Evolutionary conservation across 2,888 invertebrate genomes (phyloP).

Genomic region (Ellobium chinense): DNA sequence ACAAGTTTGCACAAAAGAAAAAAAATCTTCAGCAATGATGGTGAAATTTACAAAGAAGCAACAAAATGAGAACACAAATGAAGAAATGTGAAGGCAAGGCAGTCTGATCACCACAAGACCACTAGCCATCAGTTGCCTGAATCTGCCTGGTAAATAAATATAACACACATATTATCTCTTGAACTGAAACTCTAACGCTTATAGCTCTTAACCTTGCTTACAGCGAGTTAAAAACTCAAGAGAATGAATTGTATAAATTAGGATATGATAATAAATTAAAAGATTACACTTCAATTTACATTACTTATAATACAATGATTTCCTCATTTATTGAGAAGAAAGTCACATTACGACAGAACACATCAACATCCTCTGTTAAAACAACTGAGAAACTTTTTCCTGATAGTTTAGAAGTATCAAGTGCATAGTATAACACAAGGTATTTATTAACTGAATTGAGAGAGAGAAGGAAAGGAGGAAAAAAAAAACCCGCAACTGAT

Average conservation of each 20-base stretch:
- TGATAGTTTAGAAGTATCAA: not conserved
- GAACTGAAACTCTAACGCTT: too few relatives aligned
- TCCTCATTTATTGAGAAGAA: not conserved
- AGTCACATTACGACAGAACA: not conserved
- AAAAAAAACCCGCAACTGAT: not conserved
- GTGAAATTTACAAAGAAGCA: too few relatives aligned
- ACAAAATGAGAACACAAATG: too few relatives aligned
- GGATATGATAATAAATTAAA: slow-evolving; percentile 23
- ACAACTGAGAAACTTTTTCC: not conserved
- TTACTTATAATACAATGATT: slow-evolving; percentile 4
- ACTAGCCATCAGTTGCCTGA: too few relatives aligned
- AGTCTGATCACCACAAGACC: too few relatives aligned
- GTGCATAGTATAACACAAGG: not conserved
- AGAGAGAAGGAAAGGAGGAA: not conserved
- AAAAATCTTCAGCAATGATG: too few relatives aligned
- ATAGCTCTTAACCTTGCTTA: too few relatives aligned
- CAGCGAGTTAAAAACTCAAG: too few relatives aligned
- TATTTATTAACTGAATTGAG: not conserved
- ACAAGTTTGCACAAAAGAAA: too few relatives aligned
- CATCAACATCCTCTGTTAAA: not conserved
- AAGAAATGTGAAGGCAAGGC: too few relatives aligned
- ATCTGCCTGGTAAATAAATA: not conserved
- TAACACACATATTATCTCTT: too few relatives aligned
- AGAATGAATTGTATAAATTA: not conserved
- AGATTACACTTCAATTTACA: slow-evolving; percentile 14